Percentiles rank a stretch among this genome's conserved stretches.
phyloP scores from a whole-genome alignment of 2,797 vertebrate species.

The Protosalanx chinensis region DNA sequence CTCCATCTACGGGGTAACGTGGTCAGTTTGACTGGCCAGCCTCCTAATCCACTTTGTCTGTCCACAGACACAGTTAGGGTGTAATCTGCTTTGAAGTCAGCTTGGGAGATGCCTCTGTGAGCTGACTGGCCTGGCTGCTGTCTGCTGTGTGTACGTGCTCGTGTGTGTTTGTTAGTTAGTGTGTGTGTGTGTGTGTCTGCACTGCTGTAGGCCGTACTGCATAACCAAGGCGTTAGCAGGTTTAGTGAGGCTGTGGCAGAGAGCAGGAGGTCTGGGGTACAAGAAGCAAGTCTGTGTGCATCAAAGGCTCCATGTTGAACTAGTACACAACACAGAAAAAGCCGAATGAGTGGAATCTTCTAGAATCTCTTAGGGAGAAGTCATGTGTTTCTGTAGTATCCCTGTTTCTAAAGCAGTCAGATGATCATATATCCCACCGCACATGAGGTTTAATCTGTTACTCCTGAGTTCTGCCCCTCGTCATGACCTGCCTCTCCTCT shows the following conservation, averaged over 20 bases:
- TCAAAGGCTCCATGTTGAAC: constrained; percentile 6
- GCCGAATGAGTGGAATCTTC: not conserved
- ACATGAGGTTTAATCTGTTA: not conserved
- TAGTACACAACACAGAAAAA: not conserved
- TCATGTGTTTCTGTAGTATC: too few relatives aligned
- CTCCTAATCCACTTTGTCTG: constrained; percentile 20
- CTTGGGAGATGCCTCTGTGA: constrained; percentile 2
- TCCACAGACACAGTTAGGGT: constrained; percentile 11
- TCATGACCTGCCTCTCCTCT: too few relatives aligned
- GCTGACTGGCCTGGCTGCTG: not conserved
- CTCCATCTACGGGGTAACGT: not conserved
- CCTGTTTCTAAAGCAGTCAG: not conserved
- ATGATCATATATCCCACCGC: not conserved
- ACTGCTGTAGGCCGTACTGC: constrained; percentile 1
- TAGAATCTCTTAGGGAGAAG: not conserved
- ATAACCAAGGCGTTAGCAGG: constrained; percentile 20
- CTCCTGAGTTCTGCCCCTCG: too few relatives aligned
- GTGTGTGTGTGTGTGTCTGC: not conserved
- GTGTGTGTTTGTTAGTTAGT: not conserved
- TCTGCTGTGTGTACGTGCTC: not conserved
- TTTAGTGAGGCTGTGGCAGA: constrained; percentile 9
- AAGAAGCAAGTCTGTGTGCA: not conserved
- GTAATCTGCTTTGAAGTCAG: constrained; percentile 4
- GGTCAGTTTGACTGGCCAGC: not conserved
- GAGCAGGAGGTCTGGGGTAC: not conserved